Evolutionary conservation across 2,888 invertebrate genomes (phyloP), one percentile per base, ranked within the genome.

Genomic region (Amphimallon solstitiale): DNA sequence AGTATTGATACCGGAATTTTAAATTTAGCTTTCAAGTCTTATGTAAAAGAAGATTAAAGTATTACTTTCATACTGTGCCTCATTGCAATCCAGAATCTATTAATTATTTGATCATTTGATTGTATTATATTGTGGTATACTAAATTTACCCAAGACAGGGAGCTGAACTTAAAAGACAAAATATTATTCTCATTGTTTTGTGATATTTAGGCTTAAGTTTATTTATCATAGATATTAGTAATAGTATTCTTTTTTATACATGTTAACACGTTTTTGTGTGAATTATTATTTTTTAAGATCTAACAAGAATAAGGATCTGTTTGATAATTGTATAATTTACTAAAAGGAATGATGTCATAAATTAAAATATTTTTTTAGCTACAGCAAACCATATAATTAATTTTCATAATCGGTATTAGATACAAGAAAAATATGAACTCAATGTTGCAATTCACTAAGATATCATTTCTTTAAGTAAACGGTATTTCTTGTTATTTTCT

Each of bases 151-250:
- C 3, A 43, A 14, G 43, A 29, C 43, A 21, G 56, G 43, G 29
- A 43, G 43, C 43, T 34, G 17, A 59, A 29, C 43, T 56, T 23
- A 38, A 23, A 56, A 17, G 56, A 12, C 40, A 29, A 40, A 40
- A 19, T 40, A 40, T 2, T 56, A 23, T 29, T 43, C 21, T 59
- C 43, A 43, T 56, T 56, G 43, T 59, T 59, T 59, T 59, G 56
- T 59, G 56, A 59, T 59, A 59, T 59, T 29, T 59, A 59, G 56
- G 17, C 6, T 15, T 59, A 59, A 59, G 56, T 45, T 43, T 59
- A 59, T 59, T 59, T 59, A 49, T 14, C 23, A 10, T 17, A 23
- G 23, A 48, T 23, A 23, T 51, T 34, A 34, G 10, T 51, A 51
- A 17, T 6, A 10, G 35, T 51, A 15, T 51, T 51, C 51, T 54